Percentiles rank a stretch among this genome's conserved stretches.
These are phyloP conservation scores for Probosciger aterrimus DNA, from an alignment of 2,113 vertebrate species.

Conservation along the genomic window DNA sequence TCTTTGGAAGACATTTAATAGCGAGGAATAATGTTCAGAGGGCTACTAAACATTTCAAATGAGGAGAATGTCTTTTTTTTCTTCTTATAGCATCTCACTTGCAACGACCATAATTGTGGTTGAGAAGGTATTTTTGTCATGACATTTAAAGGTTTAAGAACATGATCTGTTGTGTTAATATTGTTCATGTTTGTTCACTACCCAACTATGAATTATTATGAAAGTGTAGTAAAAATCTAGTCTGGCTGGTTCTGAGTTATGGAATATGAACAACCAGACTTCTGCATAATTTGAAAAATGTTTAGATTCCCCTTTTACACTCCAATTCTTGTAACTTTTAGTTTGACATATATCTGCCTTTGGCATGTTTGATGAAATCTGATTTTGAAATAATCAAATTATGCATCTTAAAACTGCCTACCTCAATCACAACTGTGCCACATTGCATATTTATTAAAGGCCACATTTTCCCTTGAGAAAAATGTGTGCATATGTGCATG, in stretches of 20 bases:
- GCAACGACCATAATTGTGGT: not conserved
- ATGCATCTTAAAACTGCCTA: not conserved
- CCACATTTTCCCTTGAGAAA: not conserved
- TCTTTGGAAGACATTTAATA: not conserved
- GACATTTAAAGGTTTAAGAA: not conserved
- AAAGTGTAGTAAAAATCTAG: not conserved
- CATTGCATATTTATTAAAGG: not conserved
- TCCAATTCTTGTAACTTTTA: not conserved
- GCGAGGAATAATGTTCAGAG: not conserved
- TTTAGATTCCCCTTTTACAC: not conserved
- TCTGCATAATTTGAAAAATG: conserved; percentile 2
- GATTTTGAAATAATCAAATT: conserved; percentile 13
- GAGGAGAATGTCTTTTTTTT: not conserved
- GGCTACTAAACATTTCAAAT: not conserved
- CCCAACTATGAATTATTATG: not conserved
- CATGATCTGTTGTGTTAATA: not conserved
- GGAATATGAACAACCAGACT: not conserved
- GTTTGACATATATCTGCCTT: not conserved
- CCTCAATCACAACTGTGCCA: not conserved
- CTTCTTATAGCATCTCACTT: not conserved
- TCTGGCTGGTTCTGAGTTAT: not conserved
- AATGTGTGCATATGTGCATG: not conserved
- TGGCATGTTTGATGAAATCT: not conserved
- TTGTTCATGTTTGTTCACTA: not conserved
- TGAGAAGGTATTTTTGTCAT: not conserved